Evolutionary conservation across 2,113 vertebrate genomes (phyloP).

Genomic region (Campylorhamphus procurvoides): DNA sequence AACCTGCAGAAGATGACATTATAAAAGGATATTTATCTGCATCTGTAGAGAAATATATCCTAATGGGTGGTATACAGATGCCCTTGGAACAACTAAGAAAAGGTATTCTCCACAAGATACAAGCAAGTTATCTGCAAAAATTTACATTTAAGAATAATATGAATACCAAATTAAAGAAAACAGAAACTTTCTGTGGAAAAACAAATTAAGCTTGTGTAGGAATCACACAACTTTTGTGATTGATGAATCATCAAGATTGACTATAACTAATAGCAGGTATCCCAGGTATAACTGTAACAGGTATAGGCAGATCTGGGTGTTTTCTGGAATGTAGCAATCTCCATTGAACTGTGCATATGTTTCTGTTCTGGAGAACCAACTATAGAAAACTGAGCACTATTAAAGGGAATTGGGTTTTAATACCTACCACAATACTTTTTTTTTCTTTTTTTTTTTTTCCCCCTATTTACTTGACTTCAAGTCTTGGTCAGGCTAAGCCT

Average conservation of each 20-base stretch:
- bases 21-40: neutral
- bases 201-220: neutral
- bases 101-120: neutral
- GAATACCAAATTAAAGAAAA: neutral
- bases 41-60: neutral
- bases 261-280: neutral
- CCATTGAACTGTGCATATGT: neutral
- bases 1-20: neutral
- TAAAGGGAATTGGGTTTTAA: neutral
- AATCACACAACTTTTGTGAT: neutral
- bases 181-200: neutral
- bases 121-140: neutral
- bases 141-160: neutral
- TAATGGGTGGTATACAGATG: neutral
- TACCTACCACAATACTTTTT: rapidly evolving
- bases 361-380: neutral
- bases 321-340: neutral
- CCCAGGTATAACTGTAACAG: too few relatives aligned
- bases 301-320: neutral
- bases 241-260: neutral
- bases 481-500: neutral
- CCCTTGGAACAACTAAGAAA: neutral
- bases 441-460: too few relatives aligned
- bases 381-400: neutral
- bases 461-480: neutral